Percentiles rank a stretch among this genome's conserved stretches.
These are phyloP conservation scores for Sphecodes monilicornis DNA, from an alignment of 2,888 invertebrate species.

Conservation along the genomic window DNA sequence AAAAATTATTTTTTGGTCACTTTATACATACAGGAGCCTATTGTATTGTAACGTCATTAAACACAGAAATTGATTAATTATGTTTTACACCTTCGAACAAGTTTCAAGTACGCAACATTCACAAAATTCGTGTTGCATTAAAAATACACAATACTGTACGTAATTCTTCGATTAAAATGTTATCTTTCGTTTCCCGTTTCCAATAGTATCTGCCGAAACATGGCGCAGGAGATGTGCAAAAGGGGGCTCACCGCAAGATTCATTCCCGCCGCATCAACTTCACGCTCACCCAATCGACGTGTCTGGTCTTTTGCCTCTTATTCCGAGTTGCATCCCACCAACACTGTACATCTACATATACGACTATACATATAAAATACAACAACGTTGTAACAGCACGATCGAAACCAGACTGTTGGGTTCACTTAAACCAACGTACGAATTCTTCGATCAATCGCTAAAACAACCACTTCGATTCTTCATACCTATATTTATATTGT, in stretches of 20 bases:
- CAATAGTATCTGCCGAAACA: background rate
- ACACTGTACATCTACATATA: slow-evolving; percentile 3
- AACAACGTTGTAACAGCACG: slow-evolving; percentile 34
- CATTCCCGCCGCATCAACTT: background rate
- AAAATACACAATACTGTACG: background rate
- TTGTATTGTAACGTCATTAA: no score
- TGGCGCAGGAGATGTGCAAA: slow-evolving; percentile 8
- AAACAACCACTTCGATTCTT: background rate
- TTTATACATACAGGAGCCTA: no score
- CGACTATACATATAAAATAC: slow-evolving; percentile 7
- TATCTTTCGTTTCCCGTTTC: background rate
- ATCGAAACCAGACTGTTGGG: slow-evolving; percentile 28
- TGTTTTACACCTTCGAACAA: background rate
- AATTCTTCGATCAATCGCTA: background rate
- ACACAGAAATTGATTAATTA: no score
- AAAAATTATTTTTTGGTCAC: no score
- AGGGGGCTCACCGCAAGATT: slow-evolving; percentile 9
- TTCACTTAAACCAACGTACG: background rate
- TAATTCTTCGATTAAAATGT: background rate
- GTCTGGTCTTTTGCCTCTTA: slow-evolving; percentile 26
- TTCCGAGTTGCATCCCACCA: background rate
- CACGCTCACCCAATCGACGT: slow-evolving; percentile 20
- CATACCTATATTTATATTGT: background rate
- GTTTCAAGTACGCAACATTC: background rate
- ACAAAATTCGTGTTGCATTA: background rate